Evolutionary conservation across 2,888 invertebrate species (phyloP).

Genomic region (Drosophila mimica): DNA sequence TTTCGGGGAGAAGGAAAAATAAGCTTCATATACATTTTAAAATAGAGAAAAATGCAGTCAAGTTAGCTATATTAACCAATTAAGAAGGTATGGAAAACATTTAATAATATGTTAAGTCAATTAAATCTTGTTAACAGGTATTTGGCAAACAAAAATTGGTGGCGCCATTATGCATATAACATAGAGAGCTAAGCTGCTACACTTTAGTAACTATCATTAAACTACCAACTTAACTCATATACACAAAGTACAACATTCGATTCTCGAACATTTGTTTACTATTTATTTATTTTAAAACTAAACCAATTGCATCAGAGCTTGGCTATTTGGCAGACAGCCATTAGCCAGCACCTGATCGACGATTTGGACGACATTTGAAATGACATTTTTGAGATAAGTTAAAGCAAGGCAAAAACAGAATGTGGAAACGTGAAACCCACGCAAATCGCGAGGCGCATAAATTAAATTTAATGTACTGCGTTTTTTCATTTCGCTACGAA

Average conservation of each 20-base stretch:
- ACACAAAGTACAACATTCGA: background rate
- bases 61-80: background rate
- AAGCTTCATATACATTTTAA: too few species aligned
- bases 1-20: background rate
- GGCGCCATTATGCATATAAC: background rate
- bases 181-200: background rate
- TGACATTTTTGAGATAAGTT: constrained; percentile 65
- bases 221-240: background rate
- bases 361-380: constrained; percentile 64
- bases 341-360: constrained; percentile 58
- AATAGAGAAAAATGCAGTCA: background rate
- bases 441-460: constrained; percentile 46
- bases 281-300: constrained; percentile 6
- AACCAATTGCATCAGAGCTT: constrained; percentile 44
- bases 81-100: background rate
- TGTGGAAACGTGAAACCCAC: constrained; percentile 51
- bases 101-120: too few species aligned
- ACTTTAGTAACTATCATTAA: background rate
- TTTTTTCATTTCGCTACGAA: background rate
- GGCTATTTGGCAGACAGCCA: constrained; percentile 49
- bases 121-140: background rate
- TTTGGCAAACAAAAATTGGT: background rate
- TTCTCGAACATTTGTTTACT: constrained; percentile 5
- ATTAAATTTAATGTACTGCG: constrained; percentile 45
- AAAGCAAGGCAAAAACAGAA: constrained; percentile 26